These are phyloP conservation scores for Drosophila atripex DNA, from an alignment of 2,888 invertebrate genomes.

Conservation along the genomic window DNA sequence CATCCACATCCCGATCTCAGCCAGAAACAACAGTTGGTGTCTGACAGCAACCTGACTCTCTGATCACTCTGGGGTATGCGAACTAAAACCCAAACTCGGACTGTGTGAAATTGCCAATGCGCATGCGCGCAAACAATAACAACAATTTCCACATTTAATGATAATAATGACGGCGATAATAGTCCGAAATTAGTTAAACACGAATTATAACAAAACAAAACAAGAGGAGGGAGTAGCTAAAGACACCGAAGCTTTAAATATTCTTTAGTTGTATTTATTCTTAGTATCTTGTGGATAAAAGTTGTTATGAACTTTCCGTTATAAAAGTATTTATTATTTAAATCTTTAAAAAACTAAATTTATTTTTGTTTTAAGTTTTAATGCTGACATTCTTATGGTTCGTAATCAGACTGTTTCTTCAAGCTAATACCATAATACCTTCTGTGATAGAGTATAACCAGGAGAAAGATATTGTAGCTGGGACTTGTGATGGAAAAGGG, in stretches of 20 bases:
- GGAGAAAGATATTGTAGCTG: conserved; percentile 19
- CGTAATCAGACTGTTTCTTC: background rate
- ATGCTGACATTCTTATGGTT: background rate
- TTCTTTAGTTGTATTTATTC: background rate
- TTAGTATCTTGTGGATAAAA: background rate
- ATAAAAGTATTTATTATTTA: too few relatives aligned
- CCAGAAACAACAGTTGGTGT: conserved; percentile 72
- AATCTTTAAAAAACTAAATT: too few relatives aligned
- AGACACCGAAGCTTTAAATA: background rate
- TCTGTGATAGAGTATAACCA: conserved; percentile 6
- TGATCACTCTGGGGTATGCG: conserved; percentile 29
- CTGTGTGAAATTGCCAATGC: conserved; percentile 72
- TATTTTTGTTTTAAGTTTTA: too few relatives aligned
- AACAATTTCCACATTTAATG: conserved; percentile 79
- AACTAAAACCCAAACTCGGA: conserved; percentile 17
- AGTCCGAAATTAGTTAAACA: conserved; percentile 79
- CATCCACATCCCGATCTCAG: conserved; percentile 45
- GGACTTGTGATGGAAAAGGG: conserved; percentile 28
- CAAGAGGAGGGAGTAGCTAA: background rate
- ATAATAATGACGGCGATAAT: conserved; percentile 80
- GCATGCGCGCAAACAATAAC: conserved; percentile 63
- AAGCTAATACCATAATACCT: background rate
- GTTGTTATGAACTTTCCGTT: background rate
- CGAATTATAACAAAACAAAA: conserved; percentile 68
- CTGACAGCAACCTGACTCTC: conserved; percentile 73